Evolutionary conservation across 2,113 vertebrate genomes (phyloP).

Genomic region (Tyrannus savana): DNA sequence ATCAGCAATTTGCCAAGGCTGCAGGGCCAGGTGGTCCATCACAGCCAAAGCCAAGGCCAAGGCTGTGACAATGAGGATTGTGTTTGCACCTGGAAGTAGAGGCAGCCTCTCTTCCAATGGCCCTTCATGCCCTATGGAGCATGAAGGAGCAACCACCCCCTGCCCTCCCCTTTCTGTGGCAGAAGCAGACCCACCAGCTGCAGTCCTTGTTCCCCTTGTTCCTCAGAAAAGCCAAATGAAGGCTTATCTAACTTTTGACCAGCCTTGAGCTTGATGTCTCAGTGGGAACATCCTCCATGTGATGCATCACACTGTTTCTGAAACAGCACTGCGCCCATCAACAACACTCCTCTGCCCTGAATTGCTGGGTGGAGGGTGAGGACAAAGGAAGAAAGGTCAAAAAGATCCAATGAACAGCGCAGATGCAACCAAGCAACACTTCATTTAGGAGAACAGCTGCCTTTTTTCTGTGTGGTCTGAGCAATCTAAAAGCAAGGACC

Average conservation of each 20-base stretch:
- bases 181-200: not conserved
- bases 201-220: not conserved
- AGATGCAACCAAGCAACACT: not conserved
- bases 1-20: not conserved
- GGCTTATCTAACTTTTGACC: not conserved
- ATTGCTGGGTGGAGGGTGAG: not conserved
- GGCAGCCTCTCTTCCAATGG: accelerated
- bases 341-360: not conserved
- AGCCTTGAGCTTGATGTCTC: not conserved
- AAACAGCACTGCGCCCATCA: not conserved
- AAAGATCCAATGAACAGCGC: not conserved
- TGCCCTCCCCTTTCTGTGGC: not conserved
- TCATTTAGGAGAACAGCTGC: not conserved
- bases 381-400: not conserved
- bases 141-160: not conserved
- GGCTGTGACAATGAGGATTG: not conserved
- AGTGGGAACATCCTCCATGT: not conserved
- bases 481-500: not conserved
- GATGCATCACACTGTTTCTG: not conserved
- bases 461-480: not conserved
- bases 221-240: not conserved
- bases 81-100: not conserved
- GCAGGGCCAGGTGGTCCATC: not conserved
- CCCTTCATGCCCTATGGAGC: not conserved
- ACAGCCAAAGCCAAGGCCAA: not conserved